These are phyloP conservation scores for Prosapia bicincta DNA, from an alignment of 2,888 invertebrate genomes.

Conservation along the genomic window DNA sequence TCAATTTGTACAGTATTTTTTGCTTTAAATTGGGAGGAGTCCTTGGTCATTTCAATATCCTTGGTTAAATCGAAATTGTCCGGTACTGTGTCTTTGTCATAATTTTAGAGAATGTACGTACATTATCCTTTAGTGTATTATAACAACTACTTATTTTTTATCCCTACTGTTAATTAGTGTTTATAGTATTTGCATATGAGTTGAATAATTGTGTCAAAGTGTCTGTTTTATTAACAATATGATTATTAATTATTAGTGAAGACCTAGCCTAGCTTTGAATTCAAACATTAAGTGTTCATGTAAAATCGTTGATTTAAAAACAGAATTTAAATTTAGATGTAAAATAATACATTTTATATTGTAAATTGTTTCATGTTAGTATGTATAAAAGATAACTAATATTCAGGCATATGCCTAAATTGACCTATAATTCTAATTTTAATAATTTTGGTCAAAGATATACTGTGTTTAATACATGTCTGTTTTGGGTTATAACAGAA, in stretches of 20 bases:
- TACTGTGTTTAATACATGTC: too few relatives aligned
- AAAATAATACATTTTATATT: too few relatives aligned
- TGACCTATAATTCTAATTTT: too few relatives aligned
- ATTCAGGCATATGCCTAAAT: too few relatives aligned
- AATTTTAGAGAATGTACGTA: slow-evolving; percentile 21
- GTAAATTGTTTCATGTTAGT: too few relatives aligned
- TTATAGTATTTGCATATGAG: neutral
- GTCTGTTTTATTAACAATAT: neutral
- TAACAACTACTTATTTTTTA: neutral
- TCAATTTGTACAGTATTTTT: slow-evolving; percentile 27
- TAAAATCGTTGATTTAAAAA: too few relatives aligned
- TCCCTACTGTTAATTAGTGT: neutral
- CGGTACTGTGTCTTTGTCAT: neutral
- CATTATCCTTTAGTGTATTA: neutral
- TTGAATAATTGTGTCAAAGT: slow-evolving; percentile 1
- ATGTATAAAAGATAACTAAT: too few relatives aligned
- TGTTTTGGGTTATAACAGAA: too few relatives aligned
- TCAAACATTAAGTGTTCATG: too few relatives aligned
- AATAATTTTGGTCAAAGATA: too few relatives aligned
- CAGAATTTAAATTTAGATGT: too few relatives aligned
- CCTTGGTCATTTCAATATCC: slow-evolving; percentile 24
- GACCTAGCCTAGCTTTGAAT: neutral
- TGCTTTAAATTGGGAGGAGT: slow-evolving; percentile 33
- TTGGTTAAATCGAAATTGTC: slow-evolving; percentile 2
- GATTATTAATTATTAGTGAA: neutral